phyloP scores from a whole-genome alignment of 2,113 vertebrate species.

The Salvelinus namaycush region DNA sequence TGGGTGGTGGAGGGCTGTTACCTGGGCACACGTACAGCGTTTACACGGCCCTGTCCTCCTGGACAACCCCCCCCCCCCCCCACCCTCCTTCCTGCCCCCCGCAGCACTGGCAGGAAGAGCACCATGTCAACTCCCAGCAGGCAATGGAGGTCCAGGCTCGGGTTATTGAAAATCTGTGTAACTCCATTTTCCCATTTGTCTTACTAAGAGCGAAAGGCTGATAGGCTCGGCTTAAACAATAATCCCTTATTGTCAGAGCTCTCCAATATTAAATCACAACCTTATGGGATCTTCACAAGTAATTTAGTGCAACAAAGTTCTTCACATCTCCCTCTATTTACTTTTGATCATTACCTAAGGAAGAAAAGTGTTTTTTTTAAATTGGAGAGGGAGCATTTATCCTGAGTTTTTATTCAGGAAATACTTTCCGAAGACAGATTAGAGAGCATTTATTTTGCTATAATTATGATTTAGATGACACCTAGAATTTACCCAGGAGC shows the following conservation, averaged over 20 bases:
- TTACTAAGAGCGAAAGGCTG: conserved; percentile 80
- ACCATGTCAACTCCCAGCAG: conserved; percentile 60
- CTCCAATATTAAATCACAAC: conserved; percentile 75
- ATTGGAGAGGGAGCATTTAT: background rate
- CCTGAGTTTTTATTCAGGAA: background rate
- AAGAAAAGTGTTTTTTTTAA: background rate
- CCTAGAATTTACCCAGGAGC: background rate
- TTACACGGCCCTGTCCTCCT: conserved; percentile 35
- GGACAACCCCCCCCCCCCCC: conserved; percentile 28
- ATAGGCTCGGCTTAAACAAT: conserved; percentile 77
- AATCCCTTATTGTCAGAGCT: conserved; percentile 78
- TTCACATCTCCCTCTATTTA: conserved; percentile 33
- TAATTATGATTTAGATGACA: background rate
- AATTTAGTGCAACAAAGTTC: conserved; percentile 75
- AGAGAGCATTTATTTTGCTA: background rate
- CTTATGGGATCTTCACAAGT: conserved; percentile 73
- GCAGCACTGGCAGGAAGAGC: conserved; percentile 64
- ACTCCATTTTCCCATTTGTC: conserved; percentile 78
- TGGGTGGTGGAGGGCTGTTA: conserved; percentile 63
- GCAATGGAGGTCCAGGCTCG: conserved; percentile 64
- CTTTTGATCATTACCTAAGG: conserved; percentile 26
- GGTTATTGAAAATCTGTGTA: conserved; percentile 79
- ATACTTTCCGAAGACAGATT: background rate
- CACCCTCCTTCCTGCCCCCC: conserved; percentile 15
- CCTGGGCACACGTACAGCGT: conserved; percentile 56